A percentile compares a stretch with the other conserved stretches of the same genome.
Conservation (phyloP, 2,888 invertebrate genomes). For the Lasioglossum lativentre region DNA sequence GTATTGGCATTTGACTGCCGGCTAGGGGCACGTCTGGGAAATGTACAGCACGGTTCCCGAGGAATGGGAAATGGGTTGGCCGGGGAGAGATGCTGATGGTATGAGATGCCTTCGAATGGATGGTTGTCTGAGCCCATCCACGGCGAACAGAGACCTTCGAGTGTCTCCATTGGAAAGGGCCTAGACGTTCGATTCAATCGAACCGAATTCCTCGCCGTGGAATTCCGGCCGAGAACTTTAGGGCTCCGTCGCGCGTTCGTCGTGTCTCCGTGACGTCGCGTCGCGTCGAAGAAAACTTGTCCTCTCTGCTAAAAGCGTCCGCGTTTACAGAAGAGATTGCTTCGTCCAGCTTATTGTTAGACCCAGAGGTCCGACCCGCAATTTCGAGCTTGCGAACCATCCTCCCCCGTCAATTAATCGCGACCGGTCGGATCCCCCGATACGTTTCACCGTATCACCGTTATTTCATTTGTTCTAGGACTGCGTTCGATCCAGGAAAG, state of each 20-base stretch:
- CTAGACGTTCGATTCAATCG: constrained; percentile 70
- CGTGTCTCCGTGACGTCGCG: constrained; percentile 45
- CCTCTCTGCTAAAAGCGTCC: neutral
- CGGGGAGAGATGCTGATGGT: constrained; percentile 68
- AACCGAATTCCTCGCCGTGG: constrained; percentile 62
- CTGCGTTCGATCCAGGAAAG: too few relatives aligned
- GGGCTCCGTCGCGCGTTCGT: constrained; percentile 10
- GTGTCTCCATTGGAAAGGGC: constrained; percentile 68
- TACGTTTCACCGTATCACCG: too few relatives aligned
- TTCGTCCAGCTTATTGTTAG: neutral
- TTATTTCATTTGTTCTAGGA: neutral
- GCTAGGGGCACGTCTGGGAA: constrained; percentile 73
- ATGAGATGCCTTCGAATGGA: constrained; percentile 71
- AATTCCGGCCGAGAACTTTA: constrained; percentile 58
- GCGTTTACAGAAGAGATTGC: constrained; percentile 4
- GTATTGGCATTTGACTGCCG: constrained; percentile 77
- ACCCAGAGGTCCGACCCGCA: neutral
- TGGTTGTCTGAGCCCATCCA: constrained; percentile 73
- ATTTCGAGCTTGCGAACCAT: neutral
- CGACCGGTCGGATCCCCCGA: too few relatives aligned
- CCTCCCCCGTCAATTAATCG: neutral
- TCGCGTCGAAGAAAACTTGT: constrained; percentile 37
- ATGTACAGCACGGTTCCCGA: constrained; percentile 69
- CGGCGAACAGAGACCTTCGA: constrained; percentile 50
- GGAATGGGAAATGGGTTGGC: constrained; percentile 74